Percentiles rank a stretch among this genome's conserved stretches.
phyloP scores from a whole-genome alignment of 2,888 invertebrate genomes.

The Drosophila rellima region DNA sequence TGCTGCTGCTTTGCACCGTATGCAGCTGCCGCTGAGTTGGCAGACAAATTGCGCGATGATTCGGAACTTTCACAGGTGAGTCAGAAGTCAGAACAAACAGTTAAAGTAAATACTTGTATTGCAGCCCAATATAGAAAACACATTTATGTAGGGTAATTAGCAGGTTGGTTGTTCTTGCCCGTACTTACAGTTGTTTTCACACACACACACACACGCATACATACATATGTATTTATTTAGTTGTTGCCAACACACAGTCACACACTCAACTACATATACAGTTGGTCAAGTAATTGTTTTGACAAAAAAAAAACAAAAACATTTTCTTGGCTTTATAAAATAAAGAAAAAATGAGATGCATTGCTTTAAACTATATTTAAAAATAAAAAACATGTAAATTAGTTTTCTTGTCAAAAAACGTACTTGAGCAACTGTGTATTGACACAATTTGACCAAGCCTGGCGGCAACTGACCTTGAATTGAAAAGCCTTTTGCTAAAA shows the following conservation, averaged over 20 bases:
- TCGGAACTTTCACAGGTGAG: slow-evolving; percentile 90
- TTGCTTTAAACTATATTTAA: no score
- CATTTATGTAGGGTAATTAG: slow-evolving; percentile 42
- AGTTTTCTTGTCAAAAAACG: background rate
- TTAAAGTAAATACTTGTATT: slow-evolving; percentile 26
- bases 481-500: slow-evolving; percentile 67
- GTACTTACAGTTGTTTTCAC: slow-evolving; percentile 35
- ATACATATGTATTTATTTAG: slow-evolving; percentile 20
- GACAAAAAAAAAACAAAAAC: background rate
- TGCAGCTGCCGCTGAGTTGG: slow-evolving; percentile 78
- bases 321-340: background rate
- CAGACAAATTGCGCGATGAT: slow-evolving; percentile 89
- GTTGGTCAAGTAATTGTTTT: background rate
- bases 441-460: slow-evolving; percentile 45
- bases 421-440: background rate
- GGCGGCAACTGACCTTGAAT: slow-evolving; percentile 61
- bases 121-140: slow-evolving; percentile 37
- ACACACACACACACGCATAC: slow-evolving; percentile 15
- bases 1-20: slow-evolving; percentile 32
- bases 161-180: slow-evolving; percentile 45
- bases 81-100: slow-evolving; percentile 20
- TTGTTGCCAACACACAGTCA: slow-evolving; percentile 21
- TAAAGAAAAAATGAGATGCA: no score
- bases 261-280: slow-evolving; percentile 3
- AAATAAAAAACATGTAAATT: no score